Evolutionary conservation across 2,113 vertebrate species (phyloP).

Genomic region (Melanerpes aurifrons): DNA sequence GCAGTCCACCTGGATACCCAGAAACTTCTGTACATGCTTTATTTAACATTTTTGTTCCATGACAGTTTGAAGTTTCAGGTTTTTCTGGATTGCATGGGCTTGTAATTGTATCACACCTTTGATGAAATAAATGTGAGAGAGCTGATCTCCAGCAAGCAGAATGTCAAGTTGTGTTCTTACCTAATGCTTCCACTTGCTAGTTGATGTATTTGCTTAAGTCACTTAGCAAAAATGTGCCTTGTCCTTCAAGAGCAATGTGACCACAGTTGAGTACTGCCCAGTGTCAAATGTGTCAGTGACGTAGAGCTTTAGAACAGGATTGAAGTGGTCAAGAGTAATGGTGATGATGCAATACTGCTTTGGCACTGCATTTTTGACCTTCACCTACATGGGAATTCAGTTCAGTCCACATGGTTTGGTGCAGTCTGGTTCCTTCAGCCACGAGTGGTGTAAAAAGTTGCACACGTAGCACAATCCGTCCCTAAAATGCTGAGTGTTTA

Average conservation of each 20-base stretch:
- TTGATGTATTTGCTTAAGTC: neutral
- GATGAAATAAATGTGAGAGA: constrained; percentile 39
- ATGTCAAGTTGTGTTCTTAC: neutral
- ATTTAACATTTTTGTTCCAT: constrained; percentile 20
- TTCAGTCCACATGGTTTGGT: neutral
- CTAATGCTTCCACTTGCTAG: neutral
- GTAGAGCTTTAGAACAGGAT: neutral
- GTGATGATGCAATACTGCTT: neutral
- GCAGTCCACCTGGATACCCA: neutral
- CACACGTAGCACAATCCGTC: accelerated
- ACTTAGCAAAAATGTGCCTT: neutral
- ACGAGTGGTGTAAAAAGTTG: neutral
- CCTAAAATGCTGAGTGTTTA: neutral
- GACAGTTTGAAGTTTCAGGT: constrained; percentile 1
- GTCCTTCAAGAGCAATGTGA: neutral
- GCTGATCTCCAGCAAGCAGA: neutral
- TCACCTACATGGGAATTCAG: neutral
- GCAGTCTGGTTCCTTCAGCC: neutral
- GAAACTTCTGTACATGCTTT: neutral
- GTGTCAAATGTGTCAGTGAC: neutral
- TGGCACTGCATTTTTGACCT: neutral
- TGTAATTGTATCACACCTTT: constrained; percentile 33
- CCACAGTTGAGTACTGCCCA: neutral
- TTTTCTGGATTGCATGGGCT: constrained; percentile 34
- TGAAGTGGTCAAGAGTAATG: neutral